Conservation (phyloP, 2,888 invertebrate species). For the Ramazzottius varieornatus region DNA sequence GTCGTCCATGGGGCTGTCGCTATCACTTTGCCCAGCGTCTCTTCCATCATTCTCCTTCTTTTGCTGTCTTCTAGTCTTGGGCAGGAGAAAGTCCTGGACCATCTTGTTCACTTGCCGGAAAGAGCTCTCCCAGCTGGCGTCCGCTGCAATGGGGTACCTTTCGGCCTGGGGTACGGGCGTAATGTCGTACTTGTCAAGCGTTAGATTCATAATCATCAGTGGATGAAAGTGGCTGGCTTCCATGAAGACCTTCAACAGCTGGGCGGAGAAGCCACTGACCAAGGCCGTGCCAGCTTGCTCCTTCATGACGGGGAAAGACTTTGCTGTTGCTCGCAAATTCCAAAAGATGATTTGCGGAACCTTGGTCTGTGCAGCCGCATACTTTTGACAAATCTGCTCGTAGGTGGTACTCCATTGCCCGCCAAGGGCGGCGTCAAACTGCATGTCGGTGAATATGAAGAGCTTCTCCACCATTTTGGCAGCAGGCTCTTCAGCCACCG, state of each 20-base stretch:
- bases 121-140: background rate
- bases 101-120: background rate
- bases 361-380: slow-evolving; percentile 7
- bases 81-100: background rate
- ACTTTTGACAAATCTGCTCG: slow-evolving; percentile 8
- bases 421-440: slow-evolving; percentile 9
- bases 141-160: background rate
- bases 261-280: slow-evolving; percentile 10
- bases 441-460: slow-evolving; percentile 11
- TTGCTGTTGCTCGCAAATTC: slow-evolving; percentile 9
- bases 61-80: background rate
- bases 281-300: slow-evolving; percentile 8
- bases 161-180: background rate
- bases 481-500: slow-evolving; percentile 6
- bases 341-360: slow-evolving; percentile 11
- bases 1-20: too few relatives aligned
- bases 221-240: background rate
- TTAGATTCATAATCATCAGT: background rate
- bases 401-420: slow-evolving; percentile 8
- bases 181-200: background rate
- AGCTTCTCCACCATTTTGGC: slow-evolving; percentile 10
- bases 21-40: too few relatives aligned
- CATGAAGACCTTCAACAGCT: slow-evolving; percentile 9
- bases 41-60: too few relatives aligned
- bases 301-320: slow-evolving; percentile 8